These are phyloP conservation scores for Phasianus colchicus DNA, from an alignment of 2,113 vertebrate species.

Conservation along the genomic window DNA sequence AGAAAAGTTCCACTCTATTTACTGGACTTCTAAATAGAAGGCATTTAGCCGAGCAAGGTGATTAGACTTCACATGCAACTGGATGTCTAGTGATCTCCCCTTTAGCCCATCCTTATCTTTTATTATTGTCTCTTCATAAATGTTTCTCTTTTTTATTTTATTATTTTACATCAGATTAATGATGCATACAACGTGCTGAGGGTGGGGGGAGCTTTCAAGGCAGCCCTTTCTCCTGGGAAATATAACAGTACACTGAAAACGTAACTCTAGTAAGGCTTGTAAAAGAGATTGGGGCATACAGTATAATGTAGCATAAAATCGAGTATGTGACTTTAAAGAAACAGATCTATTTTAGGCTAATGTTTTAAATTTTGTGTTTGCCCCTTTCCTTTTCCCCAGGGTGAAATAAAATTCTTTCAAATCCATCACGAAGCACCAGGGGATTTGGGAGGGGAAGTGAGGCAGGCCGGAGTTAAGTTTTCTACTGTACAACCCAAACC, in stretches of 20 bases:
- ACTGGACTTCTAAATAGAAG: conserved; percentile 54
- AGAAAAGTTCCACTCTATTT: conserved; percentile 62
- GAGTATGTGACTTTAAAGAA: conserved; percentile 61
- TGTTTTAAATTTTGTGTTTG: conserved; percentile 56
- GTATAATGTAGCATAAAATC: conserved; percentile 73
- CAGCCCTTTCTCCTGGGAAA: conserved; percentile 54
- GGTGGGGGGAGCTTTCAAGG: background rate
- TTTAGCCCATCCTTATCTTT: background rate
- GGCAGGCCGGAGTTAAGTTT: conserved; percentile 28
- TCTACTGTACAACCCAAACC: background rate
- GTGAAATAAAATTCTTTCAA: conserved; percentile 44
- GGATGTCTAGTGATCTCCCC: background rate
- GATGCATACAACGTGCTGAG: background rate
- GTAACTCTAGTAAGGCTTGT: conserved; percentile 38
- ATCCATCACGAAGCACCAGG: background rate
- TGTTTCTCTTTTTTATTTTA: background rate
- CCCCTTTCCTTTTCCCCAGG: conserved; percentile 16
- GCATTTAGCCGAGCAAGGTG: conserved; percentile 19
- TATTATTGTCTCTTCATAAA: background rate
- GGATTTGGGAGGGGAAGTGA: conserved; percentile 38
- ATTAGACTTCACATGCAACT: background rate
- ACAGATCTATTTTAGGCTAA: conserved; percentile 59
- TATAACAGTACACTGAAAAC: conserved; percentile 1
- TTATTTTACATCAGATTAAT: background rate
- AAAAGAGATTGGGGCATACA: conserved; percentile 71